These are phyloP conservation scores for Leptatherina wallacei DNA, from an alignment of 2,797 vertebrate genomes.

Conservation along the genomic window DNA sequence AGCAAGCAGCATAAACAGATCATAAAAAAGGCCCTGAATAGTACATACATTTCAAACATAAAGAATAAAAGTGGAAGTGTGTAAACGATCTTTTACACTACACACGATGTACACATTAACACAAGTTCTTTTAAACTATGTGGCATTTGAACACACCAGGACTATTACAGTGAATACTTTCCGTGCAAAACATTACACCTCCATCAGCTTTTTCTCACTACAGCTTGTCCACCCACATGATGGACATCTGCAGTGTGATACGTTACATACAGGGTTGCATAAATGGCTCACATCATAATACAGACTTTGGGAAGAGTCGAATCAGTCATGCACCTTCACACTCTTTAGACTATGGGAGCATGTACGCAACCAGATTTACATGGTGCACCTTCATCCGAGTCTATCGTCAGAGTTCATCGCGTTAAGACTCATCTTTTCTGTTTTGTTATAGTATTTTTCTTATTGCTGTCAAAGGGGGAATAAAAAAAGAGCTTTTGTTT, in stretches of 20 bases:
- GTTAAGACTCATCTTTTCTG: background rate
- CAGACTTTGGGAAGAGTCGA: slow-evolving; percentile 4
- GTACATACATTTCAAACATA: slow-evolving; percentile 2
- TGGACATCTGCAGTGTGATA: background rate
- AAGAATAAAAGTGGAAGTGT: slow-evolving; percentile 17
- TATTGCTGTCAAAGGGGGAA: slow-evolving; percentile 26
- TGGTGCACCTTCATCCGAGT: background rate
- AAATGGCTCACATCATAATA: background rate
- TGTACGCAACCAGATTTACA: background rate
- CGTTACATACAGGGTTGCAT: background rate
- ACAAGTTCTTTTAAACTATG: slow-evolving; percentile 1
- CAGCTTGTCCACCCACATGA: background rate
- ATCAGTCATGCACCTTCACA: background rate
- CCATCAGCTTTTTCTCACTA: background rate
- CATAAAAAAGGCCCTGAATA: slow-evolving; percentile 7
- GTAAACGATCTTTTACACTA: slow-evolving; percentile 15
- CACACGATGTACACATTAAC: slow-evolving; percentile 25
- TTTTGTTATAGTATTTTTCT: background rate
- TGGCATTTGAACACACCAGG: slow-evolving; percentile 12
- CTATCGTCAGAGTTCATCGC: background rate
- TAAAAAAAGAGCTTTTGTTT: slow-evolving; percentile 8
- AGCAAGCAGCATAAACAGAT: slow-evolving; percentile 18
- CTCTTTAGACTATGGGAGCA: background rate
- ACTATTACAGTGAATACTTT: slow-evolving; percentile 12
- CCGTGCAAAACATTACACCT: slow-evolving; percentile 23